Evolutionary conservation across 1,140 invertebrate genomes (phyloP).

Genomic region (Drosophila rhopaloa): DNA sequence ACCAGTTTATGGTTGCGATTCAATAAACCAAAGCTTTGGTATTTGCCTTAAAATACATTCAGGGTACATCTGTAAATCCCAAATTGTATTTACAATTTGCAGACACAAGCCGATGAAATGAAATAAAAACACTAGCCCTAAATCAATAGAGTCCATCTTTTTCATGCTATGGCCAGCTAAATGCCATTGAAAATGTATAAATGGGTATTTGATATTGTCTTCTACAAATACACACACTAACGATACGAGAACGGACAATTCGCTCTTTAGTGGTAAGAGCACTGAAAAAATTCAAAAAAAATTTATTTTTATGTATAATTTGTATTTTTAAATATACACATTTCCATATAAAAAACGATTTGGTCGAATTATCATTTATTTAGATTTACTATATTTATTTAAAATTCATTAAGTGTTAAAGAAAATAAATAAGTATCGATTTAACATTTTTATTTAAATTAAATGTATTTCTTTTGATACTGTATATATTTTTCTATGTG

Average conservation of each 20-base stretch:
- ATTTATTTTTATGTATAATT: no score
- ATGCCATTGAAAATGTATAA: conserved; percentile 55
- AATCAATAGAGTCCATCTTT: conserved; percentile 19
- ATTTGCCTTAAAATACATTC: conserved; percentile 33
- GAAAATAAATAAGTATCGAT: background rate
- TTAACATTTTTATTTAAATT: background rate
- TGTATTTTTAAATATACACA: no score
- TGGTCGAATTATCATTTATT: no score
- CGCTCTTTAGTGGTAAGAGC: conserved; percentile 11
- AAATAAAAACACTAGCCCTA: conserved; percentile 21
- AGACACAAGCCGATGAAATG: conserved; percentile 33
- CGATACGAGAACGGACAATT: conserved; percentile 1
- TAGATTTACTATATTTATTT: background rate
- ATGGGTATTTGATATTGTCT: conserved; percentile 50
- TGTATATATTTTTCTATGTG: background rate
- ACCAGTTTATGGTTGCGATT: conserved; percentile 22
- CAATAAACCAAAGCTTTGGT: conserved; percentile 20
- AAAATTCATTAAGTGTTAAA: background rate
- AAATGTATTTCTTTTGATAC: background rate
- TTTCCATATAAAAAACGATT: no score
- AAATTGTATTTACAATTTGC: conserved; percentile 43
- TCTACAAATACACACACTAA: background rate
- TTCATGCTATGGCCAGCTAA: conserved; percentile 29
- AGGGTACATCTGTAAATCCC: conserved; percentile 26
- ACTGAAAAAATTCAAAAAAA: background rate